Evolutionary conservation across 1,140 invertebrate species (phyloP), one percentile per base, ranked within the genome.

Genomic region (Dendroctonus ponderosae): DNA sequence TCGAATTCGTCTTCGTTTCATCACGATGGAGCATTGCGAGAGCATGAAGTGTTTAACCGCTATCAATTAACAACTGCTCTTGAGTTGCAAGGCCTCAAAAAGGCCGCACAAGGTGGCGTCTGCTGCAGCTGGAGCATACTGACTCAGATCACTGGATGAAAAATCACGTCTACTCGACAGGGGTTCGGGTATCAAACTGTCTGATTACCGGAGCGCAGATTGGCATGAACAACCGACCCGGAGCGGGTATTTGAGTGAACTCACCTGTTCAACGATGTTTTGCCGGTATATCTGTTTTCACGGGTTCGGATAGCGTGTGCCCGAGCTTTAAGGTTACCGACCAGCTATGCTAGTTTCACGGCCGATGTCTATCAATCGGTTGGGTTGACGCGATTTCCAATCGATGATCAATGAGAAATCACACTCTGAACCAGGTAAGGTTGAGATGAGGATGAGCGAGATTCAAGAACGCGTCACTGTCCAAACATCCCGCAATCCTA

Each of bases 221-320:
- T 42, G 39, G 37, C 8, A 52, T 37, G 62, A 41, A 6, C 51
- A 56, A 63, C 62, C 62, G 62, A 63, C 26, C 38, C 62, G 62
- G 6, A 63, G 62, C 62, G 40, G 62, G 52, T 48, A 42, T 63
- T 63, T 63, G 62, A 63, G 62, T 56, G 26, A 46, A 63, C 62
- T 63, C 62, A 63, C 62, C 62, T 63, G 62, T 63, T 63, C 52
- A 42, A 7, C 43, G 11, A 26, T 56, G 51, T 54, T 63, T 63
- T 63, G 42, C 58, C 60, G 60, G 62, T 56, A 56, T 63, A 63
- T 63, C 52, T 63, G 62, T 56, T 62, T 62, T 62, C 56, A 62
- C 60, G 49, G 60, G 58, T 60, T 39, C 26, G 48, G 49, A 54
- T 63, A 63, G 51, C 62, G 62, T 56, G 62, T 63, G 52, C 51